Evolutionary conservation across 1,140 invertebrate genomes (phyloP).

Genomic region (Drosophila triauraria): DNA sequence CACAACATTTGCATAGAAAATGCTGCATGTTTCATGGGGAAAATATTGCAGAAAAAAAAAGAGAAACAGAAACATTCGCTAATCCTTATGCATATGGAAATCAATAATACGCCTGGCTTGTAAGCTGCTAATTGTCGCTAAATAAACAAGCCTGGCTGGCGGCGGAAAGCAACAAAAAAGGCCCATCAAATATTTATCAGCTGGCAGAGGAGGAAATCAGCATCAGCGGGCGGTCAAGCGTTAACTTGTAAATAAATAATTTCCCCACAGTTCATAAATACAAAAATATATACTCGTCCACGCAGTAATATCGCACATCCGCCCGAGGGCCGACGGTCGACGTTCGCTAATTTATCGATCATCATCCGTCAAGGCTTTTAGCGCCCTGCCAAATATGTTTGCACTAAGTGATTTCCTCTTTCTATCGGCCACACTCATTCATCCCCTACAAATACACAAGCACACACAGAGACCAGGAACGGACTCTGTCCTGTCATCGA

Average conservation of each 20-base stretch:
- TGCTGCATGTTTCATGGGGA: constrained; percentile 43
- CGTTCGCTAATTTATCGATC: constrained; percentile 65
- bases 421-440: background rate
- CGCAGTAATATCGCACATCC: constrained; percentile 18
- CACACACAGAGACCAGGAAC: background rate
- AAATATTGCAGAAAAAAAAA: constrained; percentile 4
- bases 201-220: constrained; percentile 18
- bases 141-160: constrained; percentile 54
- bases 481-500: constrained; percentile 11
- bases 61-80: constrained; percentile 17
- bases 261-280: constrained; percentile 40
- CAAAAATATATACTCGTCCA: background rate
- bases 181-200: constrained; percentile 60
- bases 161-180: constrained; percentile 39
- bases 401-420: constrained; percentile 70
- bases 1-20: constrained; percentile 50
- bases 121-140: constrained; percentile 78
- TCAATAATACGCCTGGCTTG: constrained; percentile 67
- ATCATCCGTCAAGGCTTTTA: constrained; percentile 56
- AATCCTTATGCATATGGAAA: constrained; percentile 57
- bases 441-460: background rate
- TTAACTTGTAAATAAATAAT: constrained; percentile 54
- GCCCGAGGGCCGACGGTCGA: constrained; percentile 2
- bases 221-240: constrained; percentile 47
- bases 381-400: constrained; percentile 67